phyloP scores from a whole-genome alignment of 2,797 vertebrate genomes.

The Karalla daura region DNA sequence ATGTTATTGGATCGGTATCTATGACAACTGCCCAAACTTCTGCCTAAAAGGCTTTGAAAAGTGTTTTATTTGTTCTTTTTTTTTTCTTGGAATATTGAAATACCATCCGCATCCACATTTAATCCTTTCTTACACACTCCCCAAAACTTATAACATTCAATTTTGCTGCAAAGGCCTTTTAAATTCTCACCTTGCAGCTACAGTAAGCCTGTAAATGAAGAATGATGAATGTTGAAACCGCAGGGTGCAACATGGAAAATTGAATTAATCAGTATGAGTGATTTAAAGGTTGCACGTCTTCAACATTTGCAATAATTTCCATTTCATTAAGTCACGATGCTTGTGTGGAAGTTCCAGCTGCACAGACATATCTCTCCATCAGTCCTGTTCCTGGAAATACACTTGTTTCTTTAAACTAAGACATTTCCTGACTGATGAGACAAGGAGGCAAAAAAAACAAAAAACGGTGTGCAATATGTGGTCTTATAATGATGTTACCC shows the following conservation, averaged over 20 bases:
- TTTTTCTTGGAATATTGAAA: too few species aligned
- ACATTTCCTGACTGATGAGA: conserved; percentile 13
- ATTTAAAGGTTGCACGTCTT: conserved; percentile 7
- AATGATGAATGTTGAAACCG: too few species aligned
- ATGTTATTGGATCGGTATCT: conserved; percentile 13
- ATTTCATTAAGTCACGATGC: conserved; percentile 12
- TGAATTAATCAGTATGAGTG: conserved; percentile 2
- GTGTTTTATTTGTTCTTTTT: too few species aligned
- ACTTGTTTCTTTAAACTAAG: not conserved
- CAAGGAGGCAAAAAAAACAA: conserved; percentile 7
- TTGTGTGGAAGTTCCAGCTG: not conserved
- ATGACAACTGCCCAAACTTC: conserved; percentile 6
- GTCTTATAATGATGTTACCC: conserved; percentile 48
- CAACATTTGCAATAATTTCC: conserved; percentile 26
- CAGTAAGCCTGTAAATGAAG: not conserved
- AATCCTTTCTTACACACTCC: not conserved
- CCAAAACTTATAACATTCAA: not conserved
- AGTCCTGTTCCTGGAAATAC: conserved; percentile 4
- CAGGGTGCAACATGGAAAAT: too few species aligned
- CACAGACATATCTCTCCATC: not conserved
- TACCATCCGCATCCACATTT: too few species aligned
- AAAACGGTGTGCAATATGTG: conserved; percentile 55
- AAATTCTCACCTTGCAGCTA: not conserved
- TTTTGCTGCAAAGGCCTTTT: not conserved
- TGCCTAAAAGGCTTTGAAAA: not conserved